These are phyloP conservation scores for Cherax quadricarinatus DNA, from an alignment of 1,140 invertebrate genomes.

Conservation along the genomic window DNA sequence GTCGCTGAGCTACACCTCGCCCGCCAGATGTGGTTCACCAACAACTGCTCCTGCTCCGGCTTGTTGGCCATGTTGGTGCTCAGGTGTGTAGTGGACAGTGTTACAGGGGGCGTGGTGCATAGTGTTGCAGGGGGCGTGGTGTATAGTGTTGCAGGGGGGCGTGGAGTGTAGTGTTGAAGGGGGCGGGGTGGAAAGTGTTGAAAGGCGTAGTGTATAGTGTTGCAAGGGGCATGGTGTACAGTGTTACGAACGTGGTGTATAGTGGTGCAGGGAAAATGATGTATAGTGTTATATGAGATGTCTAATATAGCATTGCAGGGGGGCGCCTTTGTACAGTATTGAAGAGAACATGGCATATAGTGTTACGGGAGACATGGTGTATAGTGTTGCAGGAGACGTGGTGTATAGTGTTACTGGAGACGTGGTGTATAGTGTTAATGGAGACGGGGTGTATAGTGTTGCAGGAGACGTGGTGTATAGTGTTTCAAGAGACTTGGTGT, in stretches of 20 bases:
- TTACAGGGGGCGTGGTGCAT: background rate
- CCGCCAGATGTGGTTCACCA: constrained; percentile 45
- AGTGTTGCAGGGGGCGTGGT: background rate
- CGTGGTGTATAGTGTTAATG: too few species aligned
- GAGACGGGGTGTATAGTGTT: too few species aligned
- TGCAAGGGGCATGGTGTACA: background rate
- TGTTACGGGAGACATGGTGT: too few species aligned
- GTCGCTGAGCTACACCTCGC: background rate
- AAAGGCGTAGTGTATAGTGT: background rate
- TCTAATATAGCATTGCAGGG: too few species aligned
- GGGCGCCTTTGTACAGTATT: too few species aligned
- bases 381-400: too few species aligned
- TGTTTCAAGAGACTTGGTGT: background rate
- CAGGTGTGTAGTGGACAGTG: constrained; percentile 5
- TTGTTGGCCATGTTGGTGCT: constrained; percentile 45
- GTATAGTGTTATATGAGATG: too few species aligned
- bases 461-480: background rate
- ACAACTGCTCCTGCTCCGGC: constrained; percentile 41
- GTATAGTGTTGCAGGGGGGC: background rate
- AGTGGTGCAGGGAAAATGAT: too few species aligned
- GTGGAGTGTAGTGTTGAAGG: background rate
- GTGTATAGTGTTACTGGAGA: too few species aligned
- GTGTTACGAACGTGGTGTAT: too few species aligned
- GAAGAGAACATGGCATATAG: too few species aligned
- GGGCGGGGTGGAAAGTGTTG: background rate